Base-by-base conservation (phyloP, 2,113 vertebrate genomes). In the Halichoeres trimaculatus region DNA sequence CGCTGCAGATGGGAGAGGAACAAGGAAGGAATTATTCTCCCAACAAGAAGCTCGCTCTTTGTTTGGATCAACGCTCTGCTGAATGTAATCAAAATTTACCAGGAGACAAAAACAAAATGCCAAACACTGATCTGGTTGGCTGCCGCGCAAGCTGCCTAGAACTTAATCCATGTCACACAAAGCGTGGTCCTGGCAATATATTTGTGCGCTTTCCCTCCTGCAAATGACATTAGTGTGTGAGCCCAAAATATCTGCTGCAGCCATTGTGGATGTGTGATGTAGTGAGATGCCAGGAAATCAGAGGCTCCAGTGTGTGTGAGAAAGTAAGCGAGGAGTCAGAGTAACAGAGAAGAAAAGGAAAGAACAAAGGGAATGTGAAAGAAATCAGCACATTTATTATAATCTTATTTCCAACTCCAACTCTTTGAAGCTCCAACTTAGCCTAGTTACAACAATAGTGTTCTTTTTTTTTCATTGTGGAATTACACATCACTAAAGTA, bases 21-120 rank as follows among this genome's bases (percentile, higher is more conserved):
- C 85, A 91, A 87, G 83, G 83, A 80, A 55, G 63, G 85, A 85
- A 78, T 88, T 88, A 87, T 88, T 85, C 76, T 79, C 80, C 80
- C 61, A 43, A 84, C 85, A 88, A 80, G 79, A 90, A 72, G 53
- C 82, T 78, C 55, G 4, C 66, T 74, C 72, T 84, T 85, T 85
- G 83, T 89, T 88, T 88, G 79, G 85, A 85, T 76, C 83, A 58
- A 14, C 12, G 60, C 67, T 74, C 71, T 54, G 78, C 65, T 85
- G 80, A 90, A 86, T 67, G 81, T 75, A 86, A 92, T 86, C 82
- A 80, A 83, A 90, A 89, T 91, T 84, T 84, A 79, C 61, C 79
- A 8, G 77, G 69, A 78, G 71, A 85, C 76, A 81, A 76, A 75
- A 86, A 82, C 62, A 73, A 83, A 89, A 78, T 47, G 74, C 61